Evolutionary conservation across 2,888 invertebrate genomes (phyloP), one percentile per base, ranked within the genome.

Genomic region (Pocota personata): DNA sequence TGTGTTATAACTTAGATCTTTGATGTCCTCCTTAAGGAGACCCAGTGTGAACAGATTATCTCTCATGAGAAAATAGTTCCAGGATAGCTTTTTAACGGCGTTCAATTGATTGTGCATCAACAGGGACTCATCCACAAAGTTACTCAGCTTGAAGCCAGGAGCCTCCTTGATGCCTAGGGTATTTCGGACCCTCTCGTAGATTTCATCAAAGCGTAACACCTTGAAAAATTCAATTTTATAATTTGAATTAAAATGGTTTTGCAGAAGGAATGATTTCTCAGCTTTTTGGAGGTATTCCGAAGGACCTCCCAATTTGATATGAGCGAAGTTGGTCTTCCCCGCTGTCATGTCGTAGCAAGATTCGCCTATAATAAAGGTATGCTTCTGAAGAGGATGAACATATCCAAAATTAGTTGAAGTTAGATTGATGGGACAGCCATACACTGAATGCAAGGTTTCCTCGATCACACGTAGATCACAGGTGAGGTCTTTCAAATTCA

Each of bases 401-500:
- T 88, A 89, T 5, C 90, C 90, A 64, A 88, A 90, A 69, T 87
- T 84, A 3, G 88, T 88, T 6, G 88, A 87, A 7, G 88, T 88
- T 24, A 83, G 75, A 14, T 84, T 72, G n/a, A 66, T 62, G 0
- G 87, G 82, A 72, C 90, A 90, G n/a, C 89, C 90, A 16, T 77
- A 35, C 0, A 90, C 88, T 6, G 87, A 71, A 7, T 62, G 82
- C 7, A 89, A 8, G 4, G 89, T 88, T 75, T 90, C 89, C 82
- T 90, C 90, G 16, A 90, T 88, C 4, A 88, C 84, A 21, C 90
- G 88, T 32, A 89, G 76, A 78, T 90, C 90, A 75, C 90, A 90
- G 1, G 87, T 87, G 0, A 88, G 78, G 3, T 89, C 88, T 24
- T 83, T 87, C 1, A 87, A 60, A 37, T 58, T 75, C 40, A 67